These are phyloP conservation scores for Flexamia atlantica DNA, from an alignment of 2,888 invertebrate species.

Conservation along the genomic window DNA sequence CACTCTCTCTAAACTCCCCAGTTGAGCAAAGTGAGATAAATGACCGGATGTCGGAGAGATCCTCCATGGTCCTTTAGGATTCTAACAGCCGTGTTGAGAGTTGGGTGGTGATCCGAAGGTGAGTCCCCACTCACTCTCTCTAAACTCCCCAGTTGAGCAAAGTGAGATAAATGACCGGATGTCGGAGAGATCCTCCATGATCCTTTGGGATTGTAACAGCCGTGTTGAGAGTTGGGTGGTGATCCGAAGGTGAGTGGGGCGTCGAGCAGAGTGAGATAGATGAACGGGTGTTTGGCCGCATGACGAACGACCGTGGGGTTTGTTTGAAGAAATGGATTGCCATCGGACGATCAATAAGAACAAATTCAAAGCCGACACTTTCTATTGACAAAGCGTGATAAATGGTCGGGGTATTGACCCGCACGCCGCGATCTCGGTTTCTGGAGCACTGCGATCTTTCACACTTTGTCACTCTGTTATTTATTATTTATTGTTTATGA, in stretches of 20 bases:
- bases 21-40: constrained; percentile 4
- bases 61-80: not conserved
- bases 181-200: not conserved
- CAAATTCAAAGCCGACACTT: constrained; percentile 60
- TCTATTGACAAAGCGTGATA: constrained; percentile 60
- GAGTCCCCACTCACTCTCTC: no score
- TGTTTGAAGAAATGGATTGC: constrained; percentile 59
- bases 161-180: constrained; percentile 7
- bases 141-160: not conserved
- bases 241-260: not conserved
- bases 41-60: not conserved
- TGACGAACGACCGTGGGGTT: constrained; percentile 43
- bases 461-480: not conserved
- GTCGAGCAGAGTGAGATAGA: constrained; percentile 27
- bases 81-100: not conserved
- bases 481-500: no score
- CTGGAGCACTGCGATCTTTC: constrained; percentile 32
- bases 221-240: not conserved
- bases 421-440: constrained; percentile 41
- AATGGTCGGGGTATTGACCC: constrained; percentile 44
- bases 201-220: not conserved
- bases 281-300: constrained; percentile 22
- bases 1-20: no score
- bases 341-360: constrained; percentile 51
- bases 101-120: constrained; percentile 1